These are phyloP conservation scores for Chascanopsetta lugubris DNA, from an alignment of 2,113 vertebrate species.

Conservation along the genomic window DNA sequence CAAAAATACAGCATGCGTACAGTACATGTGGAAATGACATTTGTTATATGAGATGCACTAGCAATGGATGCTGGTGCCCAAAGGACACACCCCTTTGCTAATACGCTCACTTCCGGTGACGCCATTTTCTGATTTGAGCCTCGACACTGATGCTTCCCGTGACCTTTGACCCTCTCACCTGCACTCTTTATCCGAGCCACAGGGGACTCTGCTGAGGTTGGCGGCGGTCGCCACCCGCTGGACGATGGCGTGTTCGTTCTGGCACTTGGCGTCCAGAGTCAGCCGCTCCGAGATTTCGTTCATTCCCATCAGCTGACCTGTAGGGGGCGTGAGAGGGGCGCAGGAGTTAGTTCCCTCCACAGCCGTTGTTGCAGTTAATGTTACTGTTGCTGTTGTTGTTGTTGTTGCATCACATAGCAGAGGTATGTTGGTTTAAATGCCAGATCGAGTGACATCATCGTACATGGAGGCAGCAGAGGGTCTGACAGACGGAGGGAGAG, in stretches of 20 bases:
- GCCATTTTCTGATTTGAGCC: background rate
- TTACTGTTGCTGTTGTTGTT: background rate
- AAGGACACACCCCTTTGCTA: too few relatives aligned
- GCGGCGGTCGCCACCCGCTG: constrained; percentile 89
- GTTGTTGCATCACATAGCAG: background rate
- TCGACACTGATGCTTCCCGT: background rate
- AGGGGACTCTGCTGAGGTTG: constrained; percentile 93
- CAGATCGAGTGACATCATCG: too few relatives aligned
- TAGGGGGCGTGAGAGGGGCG: constrained; percentile 8
- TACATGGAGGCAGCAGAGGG: too few relatives aligned
- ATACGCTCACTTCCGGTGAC: background rate
- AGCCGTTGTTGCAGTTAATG: too few relatives aligned
- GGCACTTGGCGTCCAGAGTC: constrained; percentile 81
- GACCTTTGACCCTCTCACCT: constrained; percentile 78
- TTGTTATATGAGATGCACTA: too few relatives aligned
- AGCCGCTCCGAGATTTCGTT: constrained; percentile 95
- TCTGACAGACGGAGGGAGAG: too few relatives aligned
- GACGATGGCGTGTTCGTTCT: constrained; percentile 87
- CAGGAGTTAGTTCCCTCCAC: background rate
- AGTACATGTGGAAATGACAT: too few relatives aligned
- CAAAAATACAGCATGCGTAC: too few relatives aligned
- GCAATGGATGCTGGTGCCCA: too few relatives aligned
- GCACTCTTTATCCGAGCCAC: constrained; percentile 90
- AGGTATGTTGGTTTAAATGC: background rate
- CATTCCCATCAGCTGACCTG: constrained; percentile 97